phyloP scores from a whole-genome alignment of 1,140 invertebrate species.

The Littorina saxatilis region DNA sequence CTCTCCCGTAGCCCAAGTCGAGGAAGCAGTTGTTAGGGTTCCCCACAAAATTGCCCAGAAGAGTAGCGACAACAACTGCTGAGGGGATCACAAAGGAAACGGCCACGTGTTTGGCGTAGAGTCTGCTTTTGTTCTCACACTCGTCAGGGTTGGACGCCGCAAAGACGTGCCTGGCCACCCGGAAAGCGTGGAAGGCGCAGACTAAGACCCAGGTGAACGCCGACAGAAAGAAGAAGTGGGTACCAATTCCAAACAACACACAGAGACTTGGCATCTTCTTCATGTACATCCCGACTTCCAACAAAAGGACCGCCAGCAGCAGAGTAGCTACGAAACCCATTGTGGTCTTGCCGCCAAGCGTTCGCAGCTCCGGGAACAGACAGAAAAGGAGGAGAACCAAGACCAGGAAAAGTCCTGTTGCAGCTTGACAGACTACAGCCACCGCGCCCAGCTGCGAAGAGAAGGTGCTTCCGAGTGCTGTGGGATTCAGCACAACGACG shows the following conservation, averaged over 20 bases:
- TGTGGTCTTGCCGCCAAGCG: constrained; percentile 19
- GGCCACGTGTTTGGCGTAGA: neutral
- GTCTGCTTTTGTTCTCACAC: neutral
- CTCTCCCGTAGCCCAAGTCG: constrained; percentile 8
- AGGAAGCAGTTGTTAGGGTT: neutral
- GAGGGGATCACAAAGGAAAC: constrained; percentile 8
- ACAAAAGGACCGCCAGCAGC: neutral
- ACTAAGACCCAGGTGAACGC: constrained; percentile 20
- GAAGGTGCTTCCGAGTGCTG: neutral
- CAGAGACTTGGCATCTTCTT: neutral
- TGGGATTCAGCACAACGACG: neutral
- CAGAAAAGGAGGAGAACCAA: constrained; percentile 24
- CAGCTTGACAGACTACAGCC: neutral
- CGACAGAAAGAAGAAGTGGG: constrained; percentile 31
- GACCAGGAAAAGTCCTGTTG: constrained; percentile 1
- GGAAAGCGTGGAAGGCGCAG: neutral
- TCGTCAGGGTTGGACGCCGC: neutral
- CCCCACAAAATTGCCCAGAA: neutral
- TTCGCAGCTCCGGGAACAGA: constrained; percentile 21
- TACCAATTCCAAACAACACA: neutral
- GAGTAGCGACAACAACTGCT: neutral
- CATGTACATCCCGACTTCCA: constrained; percentile 6
- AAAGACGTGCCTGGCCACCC: neutral
- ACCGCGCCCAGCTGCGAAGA: neutral
- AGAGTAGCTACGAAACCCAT: constrained; percentile 2